Conservation (phyloP, 2,888 invertebrate species). For the Calameuta filiformis region DNA sequence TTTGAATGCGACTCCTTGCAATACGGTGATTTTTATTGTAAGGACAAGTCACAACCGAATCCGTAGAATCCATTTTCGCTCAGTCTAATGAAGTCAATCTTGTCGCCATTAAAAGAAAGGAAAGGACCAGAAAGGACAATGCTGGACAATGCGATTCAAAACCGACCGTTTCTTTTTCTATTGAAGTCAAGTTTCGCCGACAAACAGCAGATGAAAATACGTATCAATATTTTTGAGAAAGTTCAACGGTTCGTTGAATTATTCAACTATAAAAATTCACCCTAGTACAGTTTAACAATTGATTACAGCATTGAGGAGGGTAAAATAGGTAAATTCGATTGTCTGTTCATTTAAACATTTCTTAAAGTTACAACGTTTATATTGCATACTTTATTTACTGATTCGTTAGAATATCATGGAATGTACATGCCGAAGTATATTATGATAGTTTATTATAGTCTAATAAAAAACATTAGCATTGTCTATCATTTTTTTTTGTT, state of each 20-base stretch:
- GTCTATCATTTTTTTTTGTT: not conserved
- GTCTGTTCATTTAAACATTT: not conserved
- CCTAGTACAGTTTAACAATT: not conserved
- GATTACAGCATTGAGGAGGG: not conserved
- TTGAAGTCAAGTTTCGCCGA: not conserved
- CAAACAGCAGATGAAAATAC: not conserved
- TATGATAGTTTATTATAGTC: not conserved
- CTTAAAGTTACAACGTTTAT: not conserved
- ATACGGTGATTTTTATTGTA: constrained; percentile 52
- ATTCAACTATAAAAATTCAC: not conserved
- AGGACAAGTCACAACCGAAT: constrained; percentile 45
- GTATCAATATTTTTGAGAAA: not conserved
- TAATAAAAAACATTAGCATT: not conserved
- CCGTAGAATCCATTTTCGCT: not conserved
- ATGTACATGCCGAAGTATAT: not conserved
- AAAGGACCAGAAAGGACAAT: not conserved
- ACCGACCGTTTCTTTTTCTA: not conserved
- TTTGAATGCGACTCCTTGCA: constrained; percentile 48
- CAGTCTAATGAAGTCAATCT: not conserved
- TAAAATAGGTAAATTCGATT: not conserved
- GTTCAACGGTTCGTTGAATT: not conserved
- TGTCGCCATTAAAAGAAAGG: not conserved
- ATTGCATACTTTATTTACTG: not conserved
- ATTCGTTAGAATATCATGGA: not conserved
- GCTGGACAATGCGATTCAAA: not conserved